phyloP scores from a whole-genome alignment of 1,140 invertebrate genomes.

The Drosophila varians region DNA sequence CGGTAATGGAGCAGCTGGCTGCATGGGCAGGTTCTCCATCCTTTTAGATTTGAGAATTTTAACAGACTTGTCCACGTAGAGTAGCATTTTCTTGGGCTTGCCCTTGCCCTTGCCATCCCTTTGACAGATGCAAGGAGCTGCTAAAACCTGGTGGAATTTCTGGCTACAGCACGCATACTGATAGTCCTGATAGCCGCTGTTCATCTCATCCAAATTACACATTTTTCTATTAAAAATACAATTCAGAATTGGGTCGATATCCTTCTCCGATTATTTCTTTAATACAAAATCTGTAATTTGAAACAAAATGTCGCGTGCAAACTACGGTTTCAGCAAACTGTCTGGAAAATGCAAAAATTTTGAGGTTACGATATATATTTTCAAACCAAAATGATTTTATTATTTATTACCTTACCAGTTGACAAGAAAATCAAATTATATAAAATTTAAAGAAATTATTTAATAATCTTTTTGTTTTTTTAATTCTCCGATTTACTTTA shows the following conservation, averaged over 20 bases:
- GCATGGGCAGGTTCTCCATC: background rate
- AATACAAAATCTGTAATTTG: conserved; percentile 64
- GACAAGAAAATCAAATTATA: conserved; percentile 28
- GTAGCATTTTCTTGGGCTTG: background rate
- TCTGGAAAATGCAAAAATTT: conserved; percentile 12
- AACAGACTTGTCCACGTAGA: background rate
- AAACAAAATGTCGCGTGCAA: conserved; percentile 37
- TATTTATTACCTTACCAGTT: background rate
- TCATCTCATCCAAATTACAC: conserved; percentile 64
- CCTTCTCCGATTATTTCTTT: conserved; percentile 18
- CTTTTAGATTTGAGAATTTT: background rate
- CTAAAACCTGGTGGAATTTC: background rate
- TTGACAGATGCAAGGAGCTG: background rate
- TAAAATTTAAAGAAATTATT: conserved; percentile 2
- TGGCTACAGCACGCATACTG: background rate
- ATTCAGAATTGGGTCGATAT: background rate
- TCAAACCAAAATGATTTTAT: conserved; percentile 2
- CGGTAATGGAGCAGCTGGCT: too few relatives aligned
- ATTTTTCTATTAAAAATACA: conserved; percentile 51
- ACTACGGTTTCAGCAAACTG: background rate
- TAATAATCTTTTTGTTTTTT: conserved; percentile 6
- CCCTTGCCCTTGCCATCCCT: background rate
- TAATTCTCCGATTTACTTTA: background rate
- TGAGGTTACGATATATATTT: conserved; percentile 15
- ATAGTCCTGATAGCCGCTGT: background rate